Base-by-base conservation (phyloP, 2,797 vertebrate species). In the Myotis vivesi region DNA sequence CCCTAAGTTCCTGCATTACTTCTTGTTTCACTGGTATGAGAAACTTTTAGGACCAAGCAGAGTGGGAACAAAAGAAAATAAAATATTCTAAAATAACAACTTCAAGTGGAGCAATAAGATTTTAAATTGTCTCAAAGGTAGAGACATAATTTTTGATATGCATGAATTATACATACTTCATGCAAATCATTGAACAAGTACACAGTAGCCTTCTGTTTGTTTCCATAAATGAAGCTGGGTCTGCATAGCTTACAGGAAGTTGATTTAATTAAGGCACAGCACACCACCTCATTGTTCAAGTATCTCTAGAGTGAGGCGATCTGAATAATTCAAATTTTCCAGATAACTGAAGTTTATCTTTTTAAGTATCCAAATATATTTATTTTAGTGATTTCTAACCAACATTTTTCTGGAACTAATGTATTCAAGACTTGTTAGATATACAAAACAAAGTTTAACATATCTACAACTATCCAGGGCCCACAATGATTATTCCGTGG, bases 111-210 rank as follows among this genome's bases (percentile, higher is more conserved):
- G 23, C 22, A 71, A 44, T 57, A 92, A 94, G 11, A 89, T 91
- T 89, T 96, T 87, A 92, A 94, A 11, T 83, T 79, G 41, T 71
- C 90, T 92, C 79, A 85, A 79, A 33, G 33, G 53, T 68, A 91
- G 53, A 89, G 66, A 81, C 11, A 46, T 86, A 80, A 71, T 83
- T 92, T 89, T 89, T 94, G 22, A 92, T 87, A 73, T 44, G n/a
- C 59, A 83, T 92, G 64, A 91, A 82, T 79, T 89, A 87, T 59
- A 71, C 46, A 82, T 75, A 76, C 41, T 86, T 93, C 20, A 77
- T 79, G 77, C 19, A 96, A 87, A 69, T 92, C 87, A 87, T 0
- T 64, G 28, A 89, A 77, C 23, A 94, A 81, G 87, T 57, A 66
- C n/a, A 49, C 16, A 68, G 30, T 38, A 85, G 51, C 44, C 38